Evolutionary conservation across 2,797 vertebrate species (phyloP), one percentile per base, ranked within the genome.

Genomic region (Tinamus major): DNA sequence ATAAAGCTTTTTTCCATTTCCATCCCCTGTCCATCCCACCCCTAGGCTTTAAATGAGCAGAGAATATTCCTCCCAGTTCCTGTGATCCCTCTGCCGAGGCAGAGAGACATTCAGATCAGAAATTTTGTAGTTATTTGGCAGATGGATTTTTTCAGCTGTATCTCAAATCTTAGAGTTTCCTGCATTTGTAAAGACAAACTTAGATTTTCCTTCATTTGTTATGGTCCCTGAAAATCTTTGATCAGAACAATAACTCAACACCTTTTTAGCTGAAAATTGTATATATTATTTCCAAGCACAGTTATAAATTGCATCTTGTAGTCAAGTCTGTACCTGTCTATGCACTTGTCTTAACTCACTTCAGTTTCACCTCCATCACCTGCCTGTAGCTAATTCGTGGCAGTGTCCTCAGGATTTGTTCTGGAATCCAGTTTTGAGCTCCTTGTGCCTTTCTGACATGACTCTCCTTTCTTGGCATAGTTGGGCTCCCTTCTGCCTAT

Each of bases 221-320:
- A 23, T 41, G 5, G 1, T 41, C 89, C 31, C 21, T 53, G 26
- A 37, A 9, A 19, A 58, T 42, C 31, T 39, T 75, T 35, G 27
- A 44, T 16, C 88, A 61, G 19, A 33, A 48, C 35, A 24, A 12
- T 39, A 53, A 70, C 6, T 77, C 33, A 44, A 39, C 8, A 68
- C 1, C 4, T 13, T 85, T 68, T 88, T 33, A 48, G 10, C 6
- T 69, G 8, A 41, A 63, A 63, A 63, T 29, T 17, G 0, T 1
- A 9, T 31, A 11, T 6, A 0, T n/a, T 20, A 31, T 61, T 77
- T 72, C 56, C 4, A 3, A 37, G 1, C 6, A 29, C 16, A 64
- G 6, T 26, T 58, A 4, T 41, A 72, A 75, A 53, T 5, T 27
- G 2, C 27, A 39, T 33, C 15, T 6, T 83, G 83, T 86, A n/a